Evolutionary conservation across 2,888 invertebrate genomes (phyloP).

Genomic region (Cephus nigrinus): DNA sequence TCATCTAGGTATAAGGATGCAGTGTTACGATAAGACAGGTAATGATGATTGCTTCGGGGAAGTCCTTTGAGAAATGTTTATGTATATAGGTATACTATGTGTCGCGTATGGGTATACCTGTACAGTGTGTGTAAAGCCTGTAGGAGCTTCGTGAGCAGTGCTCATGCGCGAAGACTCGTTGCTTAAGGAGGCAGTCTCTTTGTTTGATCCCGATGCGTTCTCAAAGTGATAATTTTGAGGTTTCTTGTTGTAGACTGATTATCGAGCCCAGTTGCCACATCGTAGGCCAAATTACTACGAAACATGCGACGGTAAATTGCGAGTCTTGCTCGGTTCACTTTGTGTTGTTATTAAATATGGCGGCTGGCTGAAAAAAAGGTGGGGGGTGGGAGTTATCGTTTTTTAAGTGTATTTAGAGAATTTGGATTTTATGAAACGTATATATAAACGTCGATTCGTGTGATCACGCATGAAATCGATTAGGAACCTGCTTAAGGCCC

Average conservation of each 20-base stretch:
- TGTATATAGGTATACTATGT: background rate
- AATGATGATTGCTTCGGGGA: conserved; percentile 50
- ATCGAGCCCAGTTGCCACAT: background rate
- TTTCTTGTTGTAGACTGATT: conserved; percentile 8
- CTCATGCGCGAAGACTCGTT: background rate
- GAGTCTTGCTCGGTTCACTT: background rate
- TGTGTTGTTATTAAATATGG: background rate
- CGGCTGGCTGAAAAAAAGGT: background rate
- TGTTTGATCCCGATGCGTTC: background rate
- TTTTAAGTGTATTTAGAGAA: background rate
- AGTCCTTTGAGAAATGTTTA: conserved; percentile 19
- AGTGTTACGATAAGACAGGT: conserved; percentile 27
- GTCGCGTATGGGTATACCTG: background rate
- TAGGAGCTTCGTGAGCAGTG: too few species aligned
- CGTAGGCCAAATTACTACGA: background rate
- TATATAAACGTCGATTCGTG: background rate
- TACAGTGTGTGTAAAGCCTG: background rate
- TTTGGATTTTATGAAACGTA: background rate
- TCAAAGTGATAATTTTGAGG: conserved; percentile 36
- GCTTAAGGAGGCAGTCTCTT: conserved; percentile 10
- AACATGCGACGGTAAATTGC: background rate
- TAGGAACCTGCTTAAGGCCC: background rate
- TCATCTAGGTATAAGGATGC: conserved; percentile 13
- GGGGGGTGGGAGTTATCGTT: background rate
- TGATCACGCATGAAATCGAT: background rate